Conservation (phyloP, 2,888 invertebrate genomes). For the Heteromurus nitidus region DNA sequence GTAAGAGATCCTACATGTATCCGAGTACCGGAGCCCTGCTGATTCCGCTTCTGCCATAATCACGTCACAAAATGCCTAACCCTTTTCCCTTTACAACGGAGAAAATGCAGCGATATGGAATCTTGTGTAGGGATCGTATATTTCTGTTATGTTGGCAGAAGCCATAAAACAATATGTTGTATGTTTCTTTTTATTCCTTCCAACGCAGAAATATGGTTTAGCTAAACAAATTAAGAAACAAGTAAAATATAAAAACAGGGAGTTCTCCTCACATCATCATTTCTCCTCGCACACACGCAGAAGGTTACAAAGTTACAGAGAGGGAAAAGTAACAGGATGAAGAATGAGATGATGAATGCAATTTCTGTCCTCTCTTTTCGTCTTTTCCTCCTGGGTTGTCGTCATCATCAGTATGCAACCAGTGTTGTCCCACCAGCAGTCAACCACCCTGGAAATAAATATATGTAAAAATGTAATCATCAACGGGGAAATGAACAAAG, state of each 20-base stretch:
- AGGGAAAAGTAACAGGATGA: slow-evolving; percentile 32
- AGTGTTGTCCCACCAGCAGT: slow-evolving; percentile 47
- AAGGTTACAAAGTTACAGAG: not conserved
- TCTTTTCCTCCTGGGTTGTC: slow-evolving; percentile 38
- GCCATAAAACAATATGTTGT: too few species aligned
- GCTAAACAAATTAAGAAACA: slow-evolving; percentile 38
- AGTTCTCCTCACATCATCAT: slow-evolving; percentile 31
- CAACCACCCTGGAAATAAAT: slow-evolving; percentile 49
- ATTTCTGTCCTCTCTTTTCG: slow-evolving; percentile 41
- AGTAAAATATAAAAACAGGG: slow-evolving; percentile 2
- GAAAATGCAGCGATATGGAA: too few species aligned
- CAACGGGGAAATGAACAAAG: slow-evolving; percentile 3
- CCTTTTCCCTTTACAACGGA: too few species aligned
- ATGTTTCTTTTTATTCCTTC: too few species aligned
- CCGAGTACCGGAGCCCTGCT: slow-evolving; percentile 30
- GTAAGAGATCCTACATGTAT: too few species aligned
- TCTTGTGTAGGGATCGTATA: too few species aligned
- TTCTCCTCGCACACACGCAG: not conserved
- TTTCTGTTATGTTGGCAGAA: too few species aligned
- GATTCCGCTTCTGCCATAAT: slow-evolving; percentile 11
- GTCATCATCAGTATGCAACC: slow-evolving; percentile 58
- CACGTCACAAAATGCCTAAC: too few species aligned
- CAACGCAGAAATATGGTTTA: not conserved
- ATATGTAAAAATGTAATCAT: slow-evolving; percentile 51
- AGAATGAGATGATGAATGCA: slow-evolving; percentile 49